Conservation (phyloP, 2,113 vertebrate species). For the Jaculus jaculus region DNA sequence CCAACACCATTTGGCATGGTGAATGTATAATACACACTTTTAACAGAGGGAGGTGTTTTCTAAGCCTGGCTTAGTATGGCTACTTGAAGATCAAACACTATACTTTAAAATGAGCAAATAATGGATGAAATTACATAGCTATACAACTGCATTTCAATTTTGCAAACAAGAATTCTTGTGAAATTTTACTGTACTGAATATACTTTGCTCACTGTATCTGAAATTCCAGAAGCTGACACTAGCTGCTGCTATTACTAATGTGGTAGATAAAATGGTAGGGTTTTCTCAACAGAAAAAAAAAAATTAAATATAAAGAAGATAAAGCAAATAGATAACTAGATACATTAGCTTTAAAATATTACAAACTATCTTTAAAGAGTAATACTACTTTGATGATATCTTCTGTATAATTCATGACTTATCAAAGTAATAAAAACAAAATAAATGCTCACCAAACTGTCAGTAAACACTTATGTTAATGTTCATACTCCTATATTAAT, state of each 20-base stretch:
- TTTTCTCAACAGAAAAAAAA: constrained; percentile 7
- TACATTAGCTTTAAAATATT: background rate
- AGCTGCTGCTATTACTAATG: background rate
- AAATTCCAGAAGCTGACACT: background rate
- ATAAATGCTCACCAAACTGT: background rate
- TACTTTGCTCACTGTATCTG: background rate
- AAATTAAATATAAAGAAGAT: background rate
- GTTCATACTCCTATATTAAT: no score
- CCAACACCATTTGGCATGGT: background rate
- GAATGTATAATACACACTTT: background rate
- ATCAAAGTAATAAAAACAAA: constrained; percentile 23
- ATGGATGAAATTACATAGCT: background rate
- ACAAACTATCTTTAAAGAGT: constrained; percentile 12
- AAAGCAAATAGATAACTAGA: background rate
- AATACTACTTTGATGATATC: background rate
- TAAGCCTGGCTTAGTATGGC: background rate
- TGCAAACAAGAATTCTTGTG: background rate
- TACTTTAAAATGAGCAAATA: constrained; percentile 3
- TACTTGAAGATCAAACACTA: background rate
- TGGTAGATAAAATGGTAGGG: background rate
- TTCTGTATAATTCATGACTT: background rate
- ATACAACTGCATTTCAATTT: background rate
- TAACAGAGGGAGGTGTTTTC: background rate
- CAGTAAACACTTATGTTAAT: no score
- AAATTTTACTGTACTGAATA: background rate